phyloP scores from a whole-genome alignment of 2,888 invertebrate genomes.

The Agrochola circellaris region DNA sequence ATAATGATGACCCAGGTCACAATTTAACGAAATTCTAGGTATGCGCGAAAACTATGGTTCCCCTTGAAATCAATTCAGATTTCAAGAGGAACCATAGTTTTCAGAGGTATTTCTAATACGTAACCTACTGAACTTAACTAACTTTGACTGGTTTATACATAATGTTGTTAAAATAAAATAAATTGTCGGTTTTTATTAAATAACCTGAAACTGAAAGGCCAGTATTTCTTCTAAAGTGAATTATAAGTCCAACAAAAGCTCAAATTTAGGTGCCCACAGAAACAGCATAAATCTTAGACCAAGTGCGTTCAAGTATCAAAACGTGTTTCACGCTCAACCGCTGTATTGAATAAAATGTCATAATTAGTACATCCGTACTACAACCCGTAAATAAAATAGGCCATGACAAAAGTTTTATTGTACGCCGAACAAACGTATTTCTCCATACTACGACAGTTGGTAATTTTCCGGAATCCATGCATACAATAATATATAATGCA shows the following conservation, averaged over 20 bases:
- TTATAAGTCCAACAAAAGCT: background rate
- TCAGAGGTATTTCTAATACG: no score
- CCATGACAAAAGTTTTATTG: background rate
- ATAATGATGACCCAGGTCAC: background rate
- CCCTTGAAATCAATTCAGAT: no score
- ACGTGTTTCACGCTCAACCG: background rate
- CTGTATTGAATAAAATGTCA: constrained; percentile 1
- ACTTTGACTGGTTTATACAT: background rate
- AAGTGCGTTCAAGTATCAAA: constrained; percentile 6
- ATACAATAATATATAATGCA: background rate
- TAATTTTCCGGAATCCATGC: background rate
- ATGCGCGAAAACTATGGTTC: no score
- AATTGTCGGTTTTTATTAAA: background rate
- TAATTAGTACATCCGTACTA: constrained; percentile 21
- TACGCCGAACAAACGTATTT: background rate
- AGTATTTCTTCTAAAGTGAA: background rate
- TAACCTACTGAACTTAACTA: background rate
- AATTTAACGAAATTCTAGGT: background rate
- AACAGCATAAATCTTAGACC: no score
- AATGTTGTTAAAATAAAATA: background rate
- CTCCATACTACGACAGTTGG: background rate
- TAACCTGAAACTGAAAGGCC: background rate
- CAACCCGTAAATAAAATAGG: background rate
- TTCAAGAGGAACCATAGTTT: background rate
- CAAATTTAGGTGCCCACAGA: background rate